phyloP scores from a whole-genome alignment of 1,140 invertebrate species.

The Gonioctena quinquepunctata region DNA sequence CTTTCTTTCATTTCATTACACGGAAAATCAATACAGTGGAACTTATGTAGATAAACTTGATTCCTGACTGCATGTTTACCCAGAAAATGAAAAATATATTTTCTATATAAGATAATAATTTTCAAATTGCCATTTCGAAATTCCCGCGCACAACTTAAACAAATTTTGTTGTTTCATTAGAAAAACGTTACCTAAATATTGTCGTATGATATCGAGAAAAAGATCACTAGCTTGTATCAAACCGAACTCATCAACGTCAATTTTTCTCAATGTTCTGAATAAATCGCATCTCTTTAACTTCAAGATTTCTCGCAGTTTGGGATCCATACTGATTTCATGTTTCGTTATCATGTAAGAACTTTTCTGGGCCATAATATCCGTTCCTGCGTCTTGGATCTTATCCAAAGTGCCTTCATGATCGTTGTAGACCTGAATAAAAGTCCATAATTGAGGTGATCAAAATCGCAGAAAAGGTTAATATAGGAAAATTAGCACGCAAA shows the following conservation, averaged over 20 bases:
- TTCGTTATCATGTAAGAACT: background rate
- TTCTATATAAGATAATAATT: no score
- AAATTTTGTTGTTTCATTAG: no score
- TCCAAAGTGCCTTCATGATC: conserved; percentile 12
- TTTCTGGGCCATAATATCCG: conserved; percentile 26
- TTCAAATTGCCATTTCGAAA: no score
- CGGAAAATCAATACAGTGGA: no score
- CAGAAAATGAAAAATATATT: no score
- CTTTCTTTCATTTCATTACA: no score
- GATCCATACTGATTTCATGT: background rate
- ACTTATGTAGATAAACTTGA: no score
- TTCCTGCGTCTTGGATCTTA: conserved; percentile 21
- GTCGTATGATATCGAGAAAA: conserved; percentile 23
- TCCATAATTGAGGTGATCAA: no score
- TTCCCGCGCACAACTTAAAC: no score
- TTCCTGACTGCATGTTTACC: no score
- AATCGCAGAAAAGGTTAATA: no score
- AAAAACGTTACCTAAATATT: conserved; percentile 23
- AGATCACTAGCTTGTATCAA: conserved; percentile 32
- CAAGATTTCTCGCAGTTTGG: conserved; percentile 22
- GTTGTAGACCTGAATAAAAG: conserved; percentile 23
- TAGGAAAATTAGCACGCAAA: no score
- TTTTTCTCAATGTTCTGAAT: conserved; percentile 16
- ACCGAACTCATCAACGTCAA: conserved; percentile 20
- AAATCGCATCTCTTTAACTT: conserved; percentile 28